Conservation (phyloP, 2,888 invertebrate species). For the Aquatica leii region DNA sequence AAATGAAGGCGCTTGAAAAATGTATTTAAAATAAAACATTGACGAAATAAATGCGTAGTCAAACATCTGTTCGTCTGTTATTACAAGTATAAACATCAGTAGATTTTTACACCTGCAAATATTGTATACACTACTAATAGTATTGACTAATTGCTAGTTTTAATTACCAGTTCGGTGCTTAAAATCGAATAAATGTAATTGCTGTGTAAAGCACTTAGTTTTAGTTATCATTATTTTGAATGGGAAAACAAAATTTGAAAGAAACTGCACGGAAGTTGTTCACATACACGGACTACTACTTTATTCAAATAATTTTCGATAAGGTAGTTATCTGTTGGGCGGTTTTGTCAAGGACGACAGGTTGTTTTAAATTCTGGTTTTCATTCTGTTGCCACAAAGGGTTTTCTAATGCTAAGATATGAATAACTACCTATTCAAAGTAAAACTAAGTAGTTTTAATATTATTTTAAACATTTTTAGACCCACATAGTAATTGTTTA, state of each 20-base stretch:
- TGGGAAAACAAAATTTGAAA: neutral
- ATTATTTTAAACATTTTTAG: too few species aligned
- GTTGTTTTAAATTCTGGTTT: neutral
- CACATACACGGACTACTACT: neutral
- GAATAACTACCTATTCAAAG: too few species aligned
- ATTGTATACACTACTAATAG: neutral
- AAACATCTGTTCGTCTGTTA: too few species aligned
- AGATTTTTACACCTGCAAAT: constrained; percentile 2
- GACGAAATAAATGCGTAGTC: too few species aligned
- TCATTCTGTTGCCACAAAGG: too few species aligned
- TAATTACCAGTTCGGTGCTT: neutral
- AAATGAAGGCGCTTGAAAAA: too few species aligned
- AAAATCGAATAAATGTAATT: neutral
- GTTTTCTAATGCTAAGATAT: too few species aligned
- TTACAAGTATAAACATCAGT: too few species aligned
- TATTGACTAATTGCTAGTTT: neutral
- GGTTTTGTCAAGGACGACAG: constrained; percentile 9
- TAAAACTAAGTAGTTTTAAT: too few species aligned
- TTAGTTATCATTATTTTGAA: too few species aligned
- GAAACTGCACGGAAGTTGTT: constrained; percentile 2
- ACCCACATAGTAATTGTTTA: too few species aligned
- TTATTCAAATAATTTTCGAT: neutral
- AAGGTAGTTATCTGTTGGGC: constrained; percentile 4
- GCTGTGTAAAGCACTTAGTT: neutral
- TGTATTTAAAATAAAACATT: too few species aligned